Percentiles rank a stretch among this genome's conserved stretches.
phyloP scores from a whole-genome alignment of 2,888 invertebrate species.

The Miltochrista miniata region DNA sequence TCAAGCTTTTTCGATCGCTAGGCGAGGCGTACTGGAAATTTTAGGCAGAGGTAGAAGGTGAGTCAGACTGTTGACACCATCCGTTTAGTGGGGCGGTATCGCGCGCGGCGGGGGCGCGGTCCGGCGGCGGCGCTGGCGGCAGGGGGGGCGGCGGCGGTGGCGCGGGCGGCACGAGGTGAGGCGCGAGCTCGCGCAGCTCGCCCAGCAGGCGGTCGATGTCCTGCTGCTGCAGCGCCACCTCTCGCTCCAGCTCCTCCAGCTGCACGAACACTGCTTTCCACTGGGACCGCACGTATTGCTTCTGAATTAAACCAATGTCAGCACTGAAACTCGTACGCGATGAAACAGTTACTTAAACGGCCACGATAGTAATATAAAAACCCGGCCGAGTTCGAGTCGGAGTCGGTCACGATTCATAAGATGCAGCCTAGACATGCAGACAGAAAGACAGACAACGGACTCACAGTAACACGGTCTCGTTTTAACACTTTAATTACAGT shows the following conservation, averaged over 20 bases:
- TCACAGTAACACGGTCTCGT: no score
- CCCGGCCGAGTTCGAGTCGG: no score
- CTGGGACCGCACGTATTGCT: constrained; percentile 29
- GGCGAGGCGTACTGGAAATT: no score
- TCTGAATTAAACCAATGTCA: constrained; percentile 20
- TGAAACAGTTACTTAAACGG: no score
- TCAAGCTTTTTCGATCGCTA: no score
- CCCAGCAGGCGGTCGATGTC: constrained; percentile 30
- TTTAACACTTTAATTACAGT: no score
- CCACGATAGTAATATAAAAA: no score
- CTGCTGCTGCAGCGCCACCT: constrained; percentile 42
- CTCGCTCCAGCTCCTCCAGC: constrained; percentile 42
- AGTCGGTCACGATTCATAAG: no score
- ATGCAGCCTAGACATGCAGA: background rate
- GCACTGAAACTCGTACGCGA: background rate
- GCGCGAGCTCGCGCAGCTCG: constrained; percentile 13
- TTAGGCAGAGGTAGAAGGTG: no score
- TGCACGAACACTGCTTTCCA: constrained; percentile 40
- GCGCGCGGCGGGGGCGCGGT: background rate
- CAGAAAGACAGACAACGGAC: background rate
- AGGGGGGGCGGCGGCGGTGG: background rate
- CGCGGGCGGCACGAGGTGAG: background rate
- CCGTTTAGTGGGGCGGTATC: no score
- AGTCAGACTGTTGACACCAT: no score
- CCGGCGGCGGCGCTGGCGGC: background rate